Evolutionary conservation across 2,888 invertebrate genomes (phyloP), one percentile per base, ranked within the genome.

Genomic region (Hydraecia micacea): DNA sequence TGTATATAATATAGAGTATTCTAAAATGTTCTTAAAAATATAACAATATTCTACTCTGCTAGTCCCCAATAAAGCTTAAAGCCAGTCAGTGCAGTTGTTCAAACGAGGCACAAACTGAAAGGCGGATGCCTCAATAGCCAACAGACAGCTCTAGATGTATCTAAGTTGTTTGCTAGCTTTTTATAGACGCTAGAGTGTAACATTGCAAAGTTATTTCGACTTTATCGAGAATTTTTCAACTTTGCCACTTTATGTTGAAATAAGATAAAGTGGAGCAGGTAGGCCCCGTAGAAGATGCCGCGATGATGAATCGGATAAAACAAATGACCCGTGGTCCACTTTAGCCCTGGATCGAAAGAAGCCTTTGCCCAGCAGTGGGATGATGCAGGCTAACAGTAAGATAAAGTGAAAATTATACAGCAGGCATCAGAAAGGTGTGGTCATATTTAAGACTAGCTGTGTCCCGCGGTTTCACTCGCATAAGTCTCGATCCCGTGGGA

Each of bases 71-170:
- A n/a, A 0, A 49, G 32, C 9, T 25, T 21, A 25, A 36, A 60
- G 11, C 60, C 49, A 71, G 15, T 60, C 21, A 36, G 42, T 5
- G 11, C 21, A 36, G 42, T 5, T 8, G 1, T 55, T 49, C n/a
- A 78, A 81, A 81, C 67, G 62, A 68, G 46, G 83, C 81, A 63
- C 15, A 6, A 62, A 46, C 67, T 71, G 60, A 36, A 67, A 58
- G 36, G 75, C 63, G 49, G 39, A 65, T 82, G 76, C 55, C 32
- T 83, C 83, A 80, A 80, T 76, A 80, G 66, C 46, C n/a, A 42
- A 69, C 65, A 60, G 52, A 65, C 39, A 62, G 42, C 65, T 21
- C 58, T 70, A 58, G 42, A 60, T 70, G 70, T 77, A 77, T 83
- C 69, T 2, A n/a, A 77, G 28, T 67, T 21, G 71, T 60, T 70